Percentiles rank a stretch among this genome's conserved stretches.
Evolutionary conservation across 2,113 vertebrate genomes (phyloP).

Genomic region (Hippocampus mohnikei): DNA sequence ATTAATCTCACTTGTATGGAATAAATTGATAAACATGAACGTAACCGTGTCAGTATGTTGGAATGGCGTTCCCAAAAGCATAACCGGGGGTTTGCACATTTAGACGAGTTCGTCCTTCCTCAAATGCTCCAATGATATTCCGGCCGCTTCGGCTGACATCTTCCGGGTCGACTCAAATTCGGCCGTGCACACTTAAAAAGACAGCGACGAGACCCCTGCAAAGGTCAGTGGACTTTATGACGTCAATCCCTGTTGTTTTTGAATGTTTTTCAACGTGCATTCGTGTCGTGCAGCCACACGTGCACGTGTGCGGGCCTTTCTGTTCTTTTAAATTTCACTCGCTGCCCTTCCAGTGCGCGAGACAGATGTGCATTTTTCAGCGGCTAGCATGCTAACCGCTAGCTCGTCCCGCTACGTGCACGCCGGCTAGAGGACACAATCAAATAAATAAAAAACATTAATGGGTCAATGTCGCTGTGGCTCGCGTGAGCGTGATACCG

Average conservation of each 20-base stretch:
- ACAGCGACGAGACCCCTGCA: constrained; percentile 37
- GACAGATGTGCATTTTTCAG: constrained; percentile 7
- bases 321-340: neutral
- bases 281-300: neutral
- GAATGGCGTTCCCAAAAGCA: neutral
- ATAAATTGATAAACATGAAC: neutral
- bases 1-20: neutral
- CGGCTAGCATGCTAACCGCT: constrained; percentile 41
- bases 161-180: constrained; percentile 63
- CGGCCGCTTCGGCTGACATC: constrained; percentile 10
- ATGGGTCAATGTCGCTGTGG: neutral
- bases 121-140: constrained; percentile 34
- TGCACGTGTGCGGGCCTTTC: neutral
- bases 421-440: constrained; percentile 12
- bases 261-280: constrained; percentile 13
- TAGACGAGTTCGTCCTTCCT: neutral
- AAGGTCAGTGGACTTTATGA: constrained; percentile 63
- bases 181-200: constrained; percentile 30
- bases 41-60: neutral
- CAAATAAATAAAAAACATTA: constrained; percentile 1
- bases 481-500: neutral
- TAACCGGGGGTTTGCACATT: neutral
- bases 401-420: constrained; percentile 8
- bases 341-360: neutral
- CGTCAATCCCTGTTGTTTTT: neutral